Conservation (phyloP, 1,140 invertebrate genomes). For the Pentalonia nigronervosa region DNA sequence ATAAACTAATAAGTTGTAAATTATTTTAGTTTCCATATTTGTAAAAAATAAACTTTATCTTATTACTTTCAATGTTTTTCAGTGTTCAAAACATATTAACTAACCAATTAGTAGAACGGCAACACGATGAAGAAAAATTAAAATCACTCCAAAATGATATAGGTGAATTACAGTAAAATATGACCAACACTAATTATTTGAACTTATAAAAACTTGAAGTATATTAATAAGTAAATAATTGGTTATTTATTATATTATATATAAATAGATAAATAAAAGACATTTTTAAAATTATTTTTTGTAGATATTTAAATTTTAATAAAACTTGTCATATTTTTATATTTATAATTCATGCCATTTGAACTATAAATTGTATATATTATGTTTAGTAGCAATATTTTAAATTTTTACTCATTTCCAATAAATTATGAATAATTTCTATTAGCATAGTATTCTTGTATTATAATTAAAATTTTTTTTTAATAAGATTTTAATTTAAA, state of each 20-base stretch:
- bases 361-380: background rate
- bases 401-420: background rate
- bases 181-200: slow-evolving; percentile 28
- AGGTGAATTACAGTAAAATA: slow-evolving; percentile 10
- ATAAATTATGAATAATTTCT: background rate
- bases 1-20: background rate
- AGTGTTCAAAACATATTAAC: slow-evolving; percentile 33
- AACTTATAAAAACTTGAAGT: background rate
- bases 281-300: background rate
- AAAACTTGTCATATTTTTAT: background rate
- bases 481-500: too few species aligned
- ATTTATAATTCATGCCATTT: too few species aligned
- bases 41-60: background rate
- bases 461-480: background rate
- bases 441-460: background rate
- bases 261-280: background rate
- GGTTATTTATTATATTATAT: background rate
- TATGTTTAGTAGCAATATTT: background rate
- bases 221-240: background rate
- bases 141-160: slow-evolving; percentile 7
- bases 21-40: background rate
- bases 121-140: slow-evolving; percentile 28
- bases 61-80: background rate
- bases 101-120: background rate
- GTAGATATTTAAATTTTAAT: background rate